A percentile compares a stretch with the other conserved stretches of the same genome.
Evolutionary conservation across 2,113 vertebrate genomes (phyloP).

Genomic region (Dissostichus mawsoni): DNA sequence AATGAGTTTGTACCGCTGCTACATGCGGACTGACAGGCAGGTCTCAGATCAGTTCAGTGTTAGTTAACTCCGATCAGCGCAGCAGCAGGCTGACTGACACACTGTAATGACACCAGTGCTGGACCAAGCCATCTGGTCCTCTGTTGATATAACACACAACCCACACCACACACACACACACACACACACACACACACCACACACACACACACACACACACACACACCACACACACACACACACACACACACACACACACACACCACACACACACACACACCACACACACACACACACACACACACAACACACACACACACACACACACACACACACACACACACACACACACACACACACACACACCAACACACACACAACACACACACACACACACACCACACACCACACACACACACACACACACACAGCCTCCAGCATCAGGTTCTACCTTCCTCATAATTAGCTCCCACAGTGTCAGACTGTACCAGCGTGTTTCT

Average conservation of each 20-base stretch:
- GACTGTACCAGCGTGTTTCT: constrained; percentile 13
- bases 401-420: neutral
- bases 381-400: too few relatives aligned
- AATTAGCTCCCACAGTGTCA: constrained; percentile 21
- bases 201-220: constrained; percentile 8
- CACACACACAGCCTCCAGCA: neutral
- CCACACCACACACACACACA: constrained; percentile 22
- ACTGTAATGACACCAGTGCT: constrained; percentile 46
- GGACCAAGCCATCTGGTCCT: constrained; percentile 55
- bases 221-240: too few relatives aligned
- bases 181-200: constrained; percentile 22
- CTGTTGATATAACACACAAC: constrained; percentile 13
- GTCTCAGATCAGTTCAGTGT: constrained; percentile 65
- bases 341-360: neutral
- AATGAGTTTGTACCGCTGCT: constrained; percentile 49
- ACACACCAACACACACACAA: too few relatives aligned
- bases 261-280: too few relatives aligned
- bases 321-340: constrained; percentile 22
- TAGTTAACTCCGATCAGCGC: constrained; percentile 62
- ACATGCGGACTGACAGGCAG: constrained; percentile 52
- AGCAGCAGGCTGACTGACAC: constrained; percentile 43
- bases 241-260: too few relatives aligned
- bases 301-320: constrained; percentile 20
- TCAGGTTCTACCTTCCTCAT: constrained; percentile 39
- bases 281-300: constrained; percentile 1